Evolutionary conservation across 2,888 invertebrate species (phyloP), one percentile per base, ranked within the genome.

Genomic region (Odontomyia ornata): DNA sequence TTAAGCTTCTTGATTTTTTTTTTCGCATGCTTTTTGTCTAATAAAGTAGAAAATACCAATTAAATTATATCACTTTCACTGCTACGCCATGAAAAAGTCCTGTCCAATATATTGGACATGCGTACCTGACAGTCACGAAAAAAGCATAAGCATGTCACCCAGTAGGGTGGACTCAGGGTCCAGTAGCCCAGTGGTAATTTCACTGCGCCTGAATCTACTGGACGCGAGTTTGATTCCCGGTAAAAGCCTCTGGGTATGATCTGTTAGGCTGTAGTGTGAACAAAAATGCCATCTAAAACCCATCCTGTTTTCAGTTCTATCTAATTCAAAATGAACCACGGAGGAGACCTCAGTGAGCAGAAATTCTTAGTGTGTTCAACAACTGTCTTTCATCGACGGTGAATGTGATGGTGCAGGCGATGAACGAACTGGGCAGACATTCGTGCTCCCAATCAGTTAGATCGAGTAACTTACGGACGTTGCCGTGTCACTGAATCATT

Each of bases 251-350:
- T 52, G 15, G 52, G 52, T 52, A 18, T 52, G 15, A 18, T 15
- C 52, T 52, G 52, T 15, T 52, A 18, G 52, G 52, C 52, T 52
- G 52, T 52, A 15, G 52, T 52, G 7, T 52, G 52, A 52, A 52
- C 52, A 52, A 13, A 52, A 52, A 52, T 13, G 15, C 15, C 52
- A 52, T 18, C 52, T 52, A 15, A 13, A 52, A 52, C 52, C 7
- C 60, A 21, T 60, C 13, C 60, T 60, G 60, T 60, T 60, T 60
- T 18, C 7, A 60, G 60, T 60, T n/a, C 25, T 25, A 21, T 1
- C 25, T 60, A 18, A 60, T 18, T 60, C 60, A 60, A 60, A 60
- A 60, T 60, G 60, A 60, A 25, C 23, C 60, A 60, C 25, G 23
- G 60, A 60, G 2, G 23, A 60, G 25, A 23, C 1, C 60, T 21